These are phyloP conservation scores for Mola mola DNA, from an alignment of 2,113 vertebrate genomes.

Conservation along the genomic window DNA sequence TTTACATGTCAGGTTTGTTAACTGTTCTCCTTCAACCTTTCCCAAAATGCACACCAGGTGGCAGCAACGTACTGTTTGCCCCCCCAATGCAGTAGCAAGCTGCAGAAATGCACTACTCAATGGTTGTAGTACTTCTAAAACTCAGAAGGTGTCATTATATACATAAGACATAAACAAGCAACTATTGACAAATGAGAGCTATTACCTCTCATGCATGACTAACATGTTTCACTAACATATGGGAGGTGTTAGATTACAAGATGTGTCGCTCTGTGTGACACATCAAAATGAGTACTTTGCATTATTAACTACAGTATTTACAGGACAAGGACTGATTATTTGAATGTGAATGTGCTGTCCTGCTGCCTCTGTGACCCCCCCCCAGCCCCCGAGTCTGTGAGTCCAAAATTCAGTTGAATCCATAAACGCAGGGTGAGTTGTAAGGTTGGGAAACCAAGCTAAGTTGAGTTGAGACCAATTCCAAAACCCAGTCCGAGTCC, in stretches of 20 bases:
- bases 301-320: slow-evolving; percentile 54
- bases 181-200: slow-evolving; percentile 20
- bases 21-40: too few relatives aligned
- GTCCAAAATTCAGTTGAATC: slow-evolving; percentile 4
- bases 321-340: slow-evolving; percentile 11
- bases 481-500: slow-evolving; percentile 15
- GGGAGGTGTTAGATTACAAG: slow-evolving; percentile 14
- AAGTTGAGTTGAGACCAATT: not conserved
- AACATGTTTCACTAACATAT: slow-evolving; percentile 15
- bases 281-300: slow-evolving; percentile 12
- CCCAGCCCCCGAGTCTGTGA: slow-evolving; percentile 15
- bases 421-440: not conserved
- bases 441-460: not conserved
- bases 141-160: slow-evolving; percentile 32
- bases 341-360: slow-evolving; percentile 11
- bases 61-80: slow-evolving; percentile 56
- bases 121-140: not conserved
- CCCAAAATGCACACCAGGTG: slow-evolving; percentile 63
- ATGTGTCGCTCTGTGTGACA: not conserved
- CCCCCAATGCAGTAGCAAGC: not conserved
- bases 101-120: not conserved
- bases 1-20: too few relatives aligned
- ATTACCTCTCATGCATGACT: slow-evolving; percentile 48
- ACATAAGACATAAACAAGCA: slow-evolving; percentile 51
- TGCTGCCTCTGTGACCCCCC: slow-evolving; percentile 12